These are phyloP conservation scores for Oncorhynchus kisutch DNA, from an alignment of 2,113 vertebrate genomes.

Conservation along the genomic window DNA sequence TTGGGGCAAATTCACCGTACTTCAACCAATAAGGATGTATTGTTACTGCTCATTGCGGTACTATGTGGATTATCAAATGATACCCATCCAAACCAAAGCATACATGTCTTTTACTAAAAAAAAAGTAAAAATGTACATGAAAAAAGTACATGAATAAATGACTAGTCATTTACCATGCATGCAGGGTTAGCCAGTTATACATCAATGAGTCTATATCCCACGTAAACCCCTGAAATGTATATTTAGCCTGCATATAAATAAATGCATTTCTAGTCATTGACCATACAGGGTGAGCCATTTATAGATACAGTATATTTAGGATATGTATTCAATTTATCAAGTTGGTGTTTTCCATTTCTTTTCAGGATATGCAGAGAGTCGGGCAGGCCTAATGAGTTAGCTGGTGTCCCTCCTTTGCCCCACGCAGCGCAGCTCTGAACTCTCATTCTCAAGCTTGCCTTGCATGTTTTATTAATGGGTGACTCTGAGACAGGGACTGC, in stretches of 20 bases:
- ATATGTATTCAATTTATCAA: too few species aligned
- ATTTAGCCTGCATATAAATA: too few species aligned
- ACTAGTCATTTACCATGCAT: too few species aligned
- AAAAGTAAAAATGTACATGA: too few species aligned
- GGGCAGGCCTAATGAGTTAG: neutral
- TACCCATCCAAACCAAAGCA: too few species aligned
- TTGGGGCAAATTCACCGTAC: too few species aligned
- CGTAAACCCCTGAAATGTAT: neutral
- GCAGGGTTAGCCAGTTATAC: slow-evolving; percentile 6
- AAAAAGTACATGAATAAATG: too few species aligned
- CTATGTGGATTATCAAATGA: too few species aligned
- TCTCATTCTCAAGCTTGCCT: slow-evolving; percentile 17
- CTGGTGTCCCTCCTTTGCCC: neutral
- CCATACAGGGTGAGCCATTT: neutral
- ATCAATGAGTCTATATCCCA: neutral
- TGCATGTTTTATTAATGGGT: slow-evolving; percentile 37
- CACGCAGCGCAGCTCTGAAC: neutral
- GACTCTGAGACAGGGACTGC: neutral
- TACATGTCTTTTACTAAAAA: too few species aligned
- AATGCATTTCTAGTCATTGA: neutral
- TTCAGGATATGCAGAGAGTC: neutral
- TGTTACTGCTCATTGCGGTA: too few species aligned
- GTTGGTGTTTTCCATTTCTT: neutral
- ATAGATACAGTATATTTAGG: neutral
- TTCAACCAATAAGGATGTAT: too few species aligned